Evolutionary conservation across 2,797 vertebrate species (phyloP).

Genomic region (Threskiornis aethiopicus): DNA sequence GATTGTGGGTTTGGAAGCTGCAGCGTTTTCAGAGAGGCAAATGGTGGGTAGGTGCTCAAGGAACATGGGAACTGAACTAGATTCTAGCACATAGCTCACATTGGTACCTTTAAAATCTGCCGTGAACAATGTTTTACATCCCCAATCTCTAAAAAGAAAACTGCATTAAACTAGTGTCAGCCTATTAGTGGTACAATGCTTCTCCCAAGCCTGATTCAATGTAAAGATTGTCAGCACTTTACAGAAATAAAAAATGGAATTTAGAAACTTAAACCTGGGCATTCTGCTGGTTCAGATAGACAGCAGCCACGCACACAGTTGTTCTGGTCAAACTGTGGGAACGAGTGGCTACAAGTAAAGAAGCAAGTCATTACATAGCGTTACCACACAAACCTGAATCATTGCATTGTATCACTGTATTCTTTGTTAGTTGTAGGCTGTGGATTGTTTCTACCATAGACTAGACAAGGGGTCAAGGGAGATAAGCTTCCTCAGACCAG

Average conservation of each 20-base stretch:
- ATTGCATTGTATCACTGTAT: background rate
- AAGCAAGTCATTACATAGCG: background rate
- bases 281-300: background rate
- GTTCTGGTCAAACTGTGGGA: background rate
- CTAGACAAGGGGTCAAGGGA: background rate
- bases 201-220: background rate
- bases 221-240: background rate
- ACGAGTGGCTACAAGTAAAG: background rate
- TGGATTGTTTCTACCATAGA: background rate
- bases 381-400: background rate
- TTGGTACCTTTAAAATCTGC: background rate
- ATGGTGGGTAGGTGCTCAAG: background rate
- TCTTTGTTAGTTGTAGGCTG: background rate
- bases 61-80: background rate
- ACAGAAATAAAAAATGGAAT: background rate
- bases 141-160: background rate
- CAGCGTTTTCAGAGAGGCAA: background rate
- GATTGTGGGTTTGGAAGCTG: background rate
- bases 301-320: background rate
- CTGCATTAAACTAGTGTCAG: background rate
- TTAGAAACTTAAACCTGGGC: background rate
- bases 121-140: background rate
- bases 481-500: background rate
- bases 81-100: fast-evolving
- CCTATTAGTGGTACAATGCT: background rate